Conservation (phyloP, 2,797 vertebrate species). For the Margarornis squamiger region DNA sequence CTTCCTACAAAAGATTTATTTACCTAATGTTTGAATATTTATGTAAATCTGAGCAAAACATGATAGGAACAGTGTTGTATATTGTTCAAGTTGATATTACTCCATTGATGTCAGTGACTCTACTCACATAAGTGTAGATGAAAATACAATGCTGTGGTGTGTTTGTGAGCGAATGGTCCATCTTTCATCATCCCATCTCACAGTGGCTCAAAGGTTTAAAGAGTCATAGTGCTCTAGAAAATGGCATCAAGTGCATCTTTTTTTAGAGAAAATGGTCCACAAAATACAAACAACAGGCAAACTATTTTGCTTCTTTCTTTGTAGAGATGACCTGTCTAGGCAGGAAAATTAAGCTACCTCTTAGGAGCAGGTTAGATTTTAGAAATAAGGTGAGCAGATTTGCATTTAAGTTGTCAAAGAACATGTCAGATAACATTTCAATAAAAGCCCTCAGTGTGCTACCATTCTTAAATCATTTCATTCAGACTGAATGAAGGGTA, state of each 20-base stretch:
- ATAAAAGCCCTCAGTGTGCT: neutral
- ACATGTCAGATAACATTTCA: neutral
- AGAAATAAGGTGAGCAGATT: neutral
- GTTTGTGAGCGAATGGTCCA: neutral
- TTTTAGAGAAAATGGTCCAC: neutral
- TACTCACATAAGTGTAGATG: neutral
- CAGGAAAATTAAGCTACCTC: neutral
- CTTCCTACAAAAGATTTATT: neutral
- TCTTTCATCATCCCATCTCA: neutral
- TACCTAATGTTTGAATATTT: neutral
- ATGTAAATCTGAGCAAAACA: neutral
- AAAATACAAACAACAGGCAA: neutral
- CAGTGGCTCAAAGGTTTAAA: neutral
- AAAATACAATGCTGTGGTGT: neutral
- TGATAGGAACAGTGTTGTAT: neutral
- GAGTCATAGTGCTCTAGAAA: neutral
- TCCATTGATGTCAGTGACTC: neutral
- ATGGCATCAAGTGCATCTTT: neutral
- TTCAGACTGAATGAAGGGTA: neutral
- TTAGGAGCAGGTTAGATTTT: neutral
- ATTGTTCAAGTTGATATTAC: neutral
- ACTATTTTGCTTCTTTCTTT: neutral
- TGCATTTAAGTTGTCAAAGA: neutral
- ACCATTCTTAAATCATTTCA: neutral
- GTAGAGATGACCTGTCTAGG: neutral